These are phyloP conservation scores for Pangasianodon gigas DNA, from an alignment of 2,113 vertebrate species.

Conservation along the genomic window DNA sequence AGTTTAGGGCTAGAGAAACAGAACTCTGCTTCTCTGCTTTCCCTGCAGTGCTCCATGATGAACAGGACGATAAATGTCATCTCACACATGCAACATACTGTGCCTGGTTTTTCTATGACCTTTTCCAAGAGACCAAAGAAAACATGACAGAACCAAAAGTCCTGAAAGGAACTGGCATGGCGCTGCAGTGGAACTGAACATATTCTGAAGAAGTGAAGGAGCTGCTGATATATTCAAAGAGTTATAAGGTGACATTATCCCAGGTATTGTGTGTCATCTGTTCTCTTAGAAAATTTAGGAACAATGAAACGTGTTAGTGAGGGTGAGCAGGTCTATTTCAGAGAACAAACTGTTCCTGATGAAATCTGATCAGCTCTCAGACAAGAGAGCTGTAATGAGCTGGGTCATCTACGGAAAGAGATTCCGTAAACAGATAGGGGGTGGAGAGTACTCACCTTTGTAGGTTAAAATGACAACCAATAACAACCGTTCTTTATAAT, in stretches of 20 bases:
- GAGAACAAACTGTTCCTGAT: slow-evolving; percentile 68
- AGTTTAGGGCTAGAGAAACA: neutral
- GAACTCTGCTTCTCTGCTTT: neutral
- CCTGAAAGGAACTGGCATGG: neutral
- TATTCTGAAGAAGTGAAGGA: neutral
- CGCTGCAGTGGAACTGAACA: neutral
- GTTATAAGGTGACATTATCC: slow-evolving; percentile 22
- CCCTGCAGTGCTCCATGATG: neutral
- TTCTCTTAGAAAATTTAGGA: slow-evolving; percentile 50
- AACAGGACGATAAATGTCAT: neutral
- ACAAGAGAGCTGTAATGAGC: slow-evolving; percentile 60
- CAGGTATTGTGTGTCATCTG: slow-evolving; percentile 44
- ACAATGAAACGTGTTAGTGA: slow-evolving; percentile 66
- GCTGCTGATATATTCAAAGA: neutral
- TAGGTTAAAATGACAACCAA: slow-evolving; percentile 30
- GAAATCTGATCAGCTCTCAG: slow-evolving; percentile 66
- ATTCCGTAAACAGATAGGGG: slow-evolving; percentile 65
- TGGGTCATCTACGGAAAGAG: slow-evolving; percentile 56
- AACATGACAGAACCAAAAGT: neutral
- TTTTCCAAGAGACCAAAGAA: neutral
- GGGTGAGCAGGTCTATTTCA: slow-evolving; percentile 64
- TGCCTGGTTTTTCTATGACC: neutral
- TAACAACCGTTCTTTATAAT: slow-evolving; percentile 5
- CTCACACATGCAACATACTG: neutral
- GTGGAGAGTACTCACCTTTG: slow-evolving; percentile 12